These are phyloP conservation scores for Heliconius melpomene DNA, from an alignment of 1,140 invertebrate genomes.

Conservation along the genomic window DNA sequence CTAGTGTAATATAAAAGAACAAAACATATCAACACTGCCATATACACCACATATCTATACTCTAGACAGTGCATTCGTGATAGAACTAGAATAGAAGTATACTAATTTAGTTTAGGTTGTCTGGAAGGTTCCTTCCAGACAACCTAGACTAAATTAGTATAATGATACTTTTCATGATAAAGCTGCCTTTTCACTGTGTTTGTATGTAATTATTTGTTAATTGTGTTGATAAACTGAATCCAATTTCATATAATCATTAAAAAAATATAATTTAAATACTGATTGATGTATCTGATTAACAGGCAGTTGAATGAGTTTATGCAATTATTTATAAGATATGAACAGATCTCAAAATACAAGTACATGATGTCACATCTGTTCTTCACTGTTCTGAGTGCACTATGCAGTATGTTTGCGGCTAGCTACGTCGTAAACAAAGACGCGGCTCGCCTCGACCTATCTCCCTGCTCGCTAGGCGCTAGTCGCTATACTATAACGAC, in stretches of 20 bases:
- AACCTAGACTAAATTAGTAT: no score
- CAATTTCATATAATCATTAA: no score
- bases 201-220: no score
- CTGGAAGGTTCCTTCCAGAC: no score
- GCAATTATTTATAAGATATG: background rate
- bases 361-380: background rate
- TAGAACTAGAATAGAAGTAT: background rate
- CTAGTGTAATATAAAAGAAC: background rate
- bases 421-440: conserved; percentile 47
- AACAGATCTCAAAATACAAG: no score
- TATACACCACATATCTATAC: background rate
- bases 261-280: no score
- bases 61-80: background rate
- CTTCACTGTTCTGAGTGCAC: conserved; percentile 1
- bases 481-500: conserved; percentile 16
- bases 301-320: no score
- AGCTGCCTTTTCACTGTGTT: no score
- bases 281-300: no score
- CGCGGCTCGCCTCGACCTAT: conserved; percentile 48
- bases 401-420: conserved; percentile 19
- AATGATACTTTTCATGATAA: no score
- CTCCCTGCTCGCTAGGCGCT: conserved; percentile 5
- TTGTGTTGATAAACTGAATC: no score
- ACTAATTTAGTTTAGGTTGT: no score
- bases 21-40: background rate